Conservation (phyloP, 2,113 vertebrate genomes). For the Gymnocephalus cernua region DNA sequence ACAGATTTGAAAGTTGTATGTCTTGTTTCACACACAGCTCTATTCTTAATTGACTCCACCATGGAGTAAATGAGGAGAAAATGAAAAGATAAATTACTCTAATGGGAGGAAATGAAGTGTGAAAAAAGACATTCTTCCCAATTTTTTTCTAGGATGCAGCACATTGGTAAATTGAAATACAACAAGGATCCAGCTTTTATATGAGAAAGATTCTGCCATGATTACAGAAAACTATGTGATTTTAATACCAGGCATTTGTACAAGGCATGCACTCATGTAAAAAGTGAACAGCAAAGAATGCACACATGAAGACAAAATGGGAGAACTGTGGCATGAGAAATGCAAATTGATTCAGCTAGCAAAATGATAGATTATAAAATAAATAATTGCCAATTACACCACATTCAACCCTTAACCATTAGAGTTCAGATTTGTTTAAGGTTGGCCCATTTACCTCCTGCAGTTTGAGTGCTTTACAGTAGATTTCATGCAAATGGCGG, state of each 20-base stretch:
- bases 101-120: slow-evolving; percentile 82
- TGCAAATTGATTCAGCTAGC: neutral
- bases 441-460: slow-evolving; percentile 39
- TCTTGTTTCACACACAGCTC: slow-evolving; percentile 70
- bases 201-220: slow-evolving; percentile 50
- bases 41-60: slow-evolving; percentile 77
- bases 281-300: neutral
- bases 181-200: slow-evolving; percentile 51
- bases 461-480: slow-evolving; percentile 45
- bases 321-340: neutral
- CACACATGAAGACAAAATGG: neutral
- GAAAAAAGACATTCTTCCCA: slow-evolving; percentile 73
- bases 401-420: neutral
- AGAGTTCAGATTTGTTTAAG: slow-evolving; percentile 31
- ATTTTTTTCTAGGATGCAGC: slow-evolving; percentile 63
- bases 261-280: slow-evolving; percentile 24
- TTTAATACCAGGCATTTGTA: slow-evolving; percentile 50
- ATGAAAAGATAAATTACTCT: slow-evolving; percentile 81
- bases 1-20: slow-evolving; percentile 59
- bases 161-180: slow-evolving; percentile 74
- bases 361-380: neutral
- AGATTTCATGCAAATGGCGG: slow-evolving; percentile 65
- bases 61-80: slow-evolving; percentile 81
- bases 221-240: slow-evolving; percentile 60
- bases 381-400: slow-evolving; percentile 34